Base-by-base conservation (phyloP, 1,140 invertebrate species). In the Caenorhabditis inopinata region DNA sequence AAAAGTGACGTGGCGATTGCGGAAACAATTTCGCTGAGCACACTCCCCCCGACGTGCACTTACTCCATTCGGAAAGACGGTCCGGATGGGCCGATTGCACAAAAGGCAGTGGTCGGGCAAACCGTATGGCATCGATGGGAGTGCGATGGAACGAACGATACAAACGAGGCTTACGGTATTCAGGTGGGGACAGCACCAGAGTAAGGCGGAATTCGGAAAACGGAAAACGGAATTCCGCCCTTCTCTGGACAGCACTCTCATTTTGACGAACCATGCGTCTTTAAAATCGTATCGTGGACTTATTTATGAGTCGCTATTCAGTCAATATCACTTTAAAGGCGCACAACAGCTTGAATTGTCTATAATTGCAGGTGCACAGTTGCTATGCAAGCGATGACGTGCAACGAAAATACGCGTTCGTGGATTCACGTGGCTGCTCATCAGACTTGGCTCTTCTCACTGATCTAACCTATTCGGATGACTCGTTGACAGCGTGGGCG, bases 101-200 rank as follows among this genome's bases (percentile, higher is more conserved):
- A 80, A 16, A 75, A 47, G 18, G 81, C 79, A 3, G 53, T 51
- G 0, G 75, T 83, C 11, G 83, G 83, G n/a, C 75, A 82, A 25
- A 78, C 68, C 1, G 81, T 83, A 16, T 83, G 74, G 78, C 83
- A 83, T 80, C 58, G 83, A 53, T 83, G 83, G 83, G 83, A 83
- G 21, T 83, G 83, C 46, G 80, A 83, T 74, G 81, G 76, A 75
- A 73, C 76, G 1, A 73, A 82, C 27, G 53, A 75, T 68, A 58
- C 48, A 2, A 68, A 11, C 11, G 29, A 68, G 32, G 58, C 58
- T 6, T 68, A 68, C 38, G 58, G 58, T 32, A 68, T 68, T 42
- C 58, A 68, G 32, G 58, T 62, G 23, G 0, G 49, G 2, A 1
- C n/a, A n/a, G n/a, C n/a, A n/a, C n/a, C n/a, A n/a, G n/a, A n/a